Conservation (phyloP, 2,113 vertebrate species). For the Miniopterus natalensis region DNA sequence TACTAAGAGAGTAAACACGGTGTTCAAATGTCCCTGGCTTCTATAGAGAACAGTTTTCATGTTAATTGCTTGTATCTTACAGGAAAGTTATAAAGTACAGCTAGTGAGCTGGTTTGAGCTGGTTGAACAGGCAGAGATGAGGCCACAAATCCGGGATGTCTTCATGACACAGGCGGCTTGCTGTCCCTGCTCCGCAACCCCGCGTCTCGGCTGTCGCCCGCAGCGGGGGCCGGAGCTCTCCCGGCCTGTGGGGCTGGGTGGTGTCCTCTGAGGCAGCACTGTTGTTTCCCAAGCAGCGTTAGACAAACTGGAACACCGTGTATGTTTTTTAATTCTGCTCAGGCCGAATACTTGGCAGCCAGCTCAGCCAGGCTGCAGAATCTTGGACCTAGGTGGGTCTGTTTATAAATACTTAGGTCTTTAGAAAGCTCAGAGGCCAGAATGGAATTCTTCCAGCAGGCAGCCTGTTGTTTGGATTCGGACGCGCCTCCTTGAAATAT, state of each 20-base stretch:
- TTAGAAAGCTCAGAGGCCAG: background rate
- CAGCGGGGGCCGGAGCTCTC: background rate
- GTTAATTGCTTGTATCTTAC: background rate
- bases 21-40: background rate
- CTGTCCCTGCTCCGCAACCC: background rate
- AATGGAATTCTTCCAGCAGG: background rate
- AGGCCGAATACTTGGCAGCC: slow-evolving; percentile 39
- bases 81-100: background rate
- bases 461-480: background rate
- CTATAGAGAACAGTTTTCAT: background rate
- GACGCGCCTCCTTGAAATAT: background rate
- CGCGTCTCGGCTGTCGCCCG: background rate
- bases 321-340: slow-evolving; percentile 53
- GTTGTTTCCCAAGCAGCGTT: background rate
- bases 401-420: background rate
- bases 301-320: background rate
- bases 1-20: background rate
- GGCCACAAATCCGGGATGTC: background rate
- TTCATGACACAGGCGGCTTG: background rate
- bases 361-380: background rate
- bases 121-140: background rate
- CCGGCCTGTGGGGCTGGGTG: background rate
- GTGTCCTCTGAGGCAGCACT: background rate
- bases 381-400: slow-evolving; percentile 25
- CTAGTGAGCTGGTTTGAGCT: background rate